A percentile compares a stretch with the other conserved stretches of the same genome.
Evolutionary conservation across 2,113 vertebrate genomes (phyloP).

Genomic region (Rhea pennata): DNA sequence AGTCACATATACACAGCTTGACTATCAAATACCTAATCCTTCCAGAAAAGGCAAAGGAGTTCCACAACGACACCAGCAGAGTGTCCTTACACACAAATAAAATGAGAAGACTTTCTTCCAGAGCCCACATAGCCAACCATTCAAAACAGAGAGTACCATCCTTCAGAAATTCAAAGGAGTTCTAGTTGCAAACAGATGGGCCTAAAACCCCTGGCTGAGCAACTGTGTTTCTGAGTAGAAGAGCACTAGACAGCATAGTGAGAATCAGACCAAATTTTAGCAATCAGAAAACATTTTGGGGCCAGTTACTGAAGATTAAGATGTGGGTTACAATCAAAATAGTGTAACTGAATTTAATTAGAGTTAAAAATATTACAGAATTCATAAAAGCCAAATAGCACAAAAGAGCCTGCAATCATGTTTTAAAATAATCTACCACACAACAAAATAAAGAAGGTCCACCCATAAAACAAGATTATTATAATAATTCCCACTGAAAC

Average conservation of each 20-base stretch:
- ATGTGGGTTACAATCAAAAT: not conserved
- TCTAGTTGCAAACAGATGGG: not conserved
- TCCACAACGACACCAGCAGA: not conserved
- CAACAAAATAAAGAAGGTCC: not conserved
- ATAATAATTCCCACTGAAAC: not conserved
- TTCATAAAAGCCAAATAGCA: not conserved
- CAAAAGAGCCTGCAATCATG: not conserved
- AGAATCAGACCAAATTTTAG: not conserved
- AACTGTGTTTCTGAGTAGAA: not conserved
- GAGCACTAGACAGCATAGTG: not conserved
- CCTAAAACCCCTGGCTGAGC: not conserved
- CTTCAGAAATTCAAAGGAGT: not conserved
- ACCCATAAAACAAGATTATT: not conserved
- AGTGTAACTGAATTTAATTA: not conserved
- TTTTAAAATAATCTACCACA: not conserved
- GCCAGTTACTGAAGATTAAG: not conserved
- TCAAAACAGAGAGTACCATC: not conserved
- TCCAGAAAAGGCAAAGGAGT: not conserved
- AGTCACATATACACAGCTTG: not conserved
- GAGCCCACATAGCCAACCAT: not conserved
- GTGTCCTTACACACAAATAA: not conserved
- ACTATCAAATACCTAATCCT: not conserved
- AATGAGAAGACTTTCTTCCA: not conserved
- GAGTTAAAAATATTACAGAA: not conserved
- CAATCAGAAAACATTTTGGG: not conserved